Conservation (phyloP, 1,140 invertebrate genomes). For the Condylostylus longicornis region DNA sequence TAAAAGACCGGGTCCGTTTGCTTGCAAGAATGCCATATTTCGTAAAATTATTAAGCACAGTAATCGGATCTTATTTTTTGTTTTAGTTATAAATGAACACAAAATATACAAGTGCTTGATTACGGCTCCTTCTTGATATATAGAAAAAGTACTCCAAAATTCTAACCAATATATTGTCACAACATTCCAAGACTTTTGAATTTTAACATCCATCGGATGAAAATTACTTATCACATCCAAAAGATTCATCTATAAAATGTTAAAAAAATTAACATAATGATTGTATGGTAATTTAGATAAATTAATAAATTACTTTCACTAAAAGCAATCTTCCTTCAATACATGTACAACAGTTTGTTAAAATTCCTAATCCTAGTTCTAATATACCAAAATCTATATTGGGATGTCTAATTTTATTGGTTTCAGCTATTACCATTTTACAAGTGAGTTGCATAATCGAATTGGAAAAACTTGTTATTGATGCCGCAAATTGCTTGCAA, state of each 20-base stretch:
- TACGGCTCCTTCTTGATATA: conserved; percentile 27
- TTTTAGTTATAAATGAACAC: conserved; percentile 9
- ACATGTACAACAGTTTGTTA: conserved; percentile 23
- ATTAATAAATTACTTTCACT: conserved; percentile 8
- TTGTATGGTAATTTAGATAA: neutral
- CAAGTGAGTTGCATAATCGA: conserved; percentile 20
- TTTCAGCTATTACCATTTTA: conserved; percentile 18
- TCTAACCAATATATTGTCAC: conserved; percentile 33
- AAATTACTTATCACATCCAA: conserved; percentile 30
- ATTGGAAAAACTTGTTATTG: conserved; percentile 9
- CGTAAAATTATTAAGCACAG: conserved; percentile 18
- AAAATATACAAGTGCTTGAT: conserved; percentile 16
- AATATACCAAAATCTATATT: conserved; percentile 6
- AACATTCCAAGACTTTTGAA: conserved; percentile 28
- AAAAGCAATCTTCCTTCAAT: conserved; percentile 18
- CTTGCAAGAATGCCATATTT: conserved; percentile 25
- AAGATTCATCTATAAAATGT: conserved; percentile 27
- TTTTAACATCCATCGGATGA: conserved; percentile 32
- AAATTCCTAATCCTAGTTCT: conserved; percentile 13
- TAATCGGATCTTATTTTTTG: conserved; percentile 7
- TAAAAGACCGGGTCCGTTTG: no score
- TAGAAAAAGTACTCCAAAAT: conserved; percentile 33
- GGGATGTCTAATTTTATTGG: conserved; percentile 14
- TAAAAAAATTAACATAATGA: no score
- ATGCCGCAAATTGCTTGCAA: conserved; percentile 17